Base-by-base conservation (phyloP, 2,888 invertebrate species). In the Glyphotaelius pellucidus region DNA sequence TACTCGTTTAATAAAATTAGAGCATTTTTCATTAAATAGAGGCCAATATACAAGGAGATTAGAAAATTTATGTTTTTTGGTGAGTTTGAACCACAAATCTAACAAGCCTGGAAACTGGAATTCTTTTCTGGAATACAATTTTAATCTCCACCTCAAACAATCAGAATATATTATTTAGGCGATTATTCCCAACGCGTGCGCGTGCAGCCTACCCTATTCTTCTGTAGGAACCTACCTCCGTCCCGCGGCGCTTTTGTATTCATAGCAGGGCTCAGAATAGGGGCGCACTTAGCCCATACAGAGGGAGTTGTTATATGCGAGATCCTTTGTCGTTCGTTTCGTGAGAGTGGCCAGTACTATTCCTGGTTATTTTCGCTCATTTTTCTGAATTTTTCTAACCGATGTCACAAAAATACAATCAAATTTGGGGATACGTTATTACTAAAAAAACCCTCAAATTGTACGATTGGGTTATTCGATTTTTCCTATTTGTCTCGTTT, bases 231-330 rank as follows among this genome's bases (percentile, higher is more conserved):
- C 83, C 35, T 25, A 15, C 35, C 83, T 35, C 32, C 47, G 14
- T 12, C 35, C 38, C n/a, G 47, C 47, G 31, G 83, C 32, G 35
- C 86, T 42, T 86, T 47, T 86, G 86, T 86, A 86, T 86, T 86
- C 86, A 86, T 86, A 86, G 38, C 38, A 11, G 42, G 86, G 14
- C 86, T 30, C 30, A 30, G 86, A 42, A 86, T 86, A 83, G 86
- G 47, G 86, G 47, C 86, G 83, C 86, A 86, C 86, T 86, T 42
- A 42, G 42, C 86, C 86, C 86, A 86, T 47, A 86, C 42, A 86
- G 86, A 30, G 86, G 86, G 35, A 86, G 86, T 35, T 86, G 86
- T 86, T 35, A 42, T 38, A 86, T 42, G 42, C n/a, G 47, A 86
- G n/a, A 47, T 42, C 86, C 86, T 86, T 47, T 86, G 86, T 86